These are phyloP conservation scores for Dicranocentrus wangi DNA, from an alignment of 2,888 invertebrate genomes.

Conservation along the genomic window DNA sequence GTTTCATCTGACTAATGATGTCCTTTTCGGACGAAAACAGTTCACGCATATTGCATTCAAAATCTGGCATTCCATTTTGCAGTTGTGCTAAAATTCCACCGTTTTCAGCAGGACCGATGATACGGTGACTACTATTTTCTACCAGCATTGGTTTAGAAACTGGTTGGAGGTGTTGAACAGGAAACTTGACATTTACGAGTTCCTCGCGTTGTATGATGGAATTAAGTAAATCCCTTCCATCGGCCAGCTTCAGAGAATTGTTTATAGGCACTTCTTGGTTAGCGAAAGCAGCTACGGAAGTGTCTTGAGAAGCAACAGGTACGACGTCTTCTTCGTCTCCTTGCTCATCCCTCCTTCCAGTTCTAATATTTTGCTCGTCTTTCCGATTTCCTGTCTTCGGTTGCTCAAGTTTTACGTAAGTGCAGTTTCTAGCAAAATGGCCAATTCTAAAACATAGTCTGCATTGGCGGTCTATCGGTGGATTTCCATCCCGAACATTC, in stretches of 20 bases:
- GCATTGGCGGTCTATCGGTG: constrained; percentile 78
- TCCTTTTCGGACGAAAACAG: not conserved
- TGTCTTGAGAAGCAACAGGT: too few species aligned
- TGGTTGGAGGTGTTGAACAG: too few species aligned
- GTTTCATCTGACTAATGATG: too few species aligned
- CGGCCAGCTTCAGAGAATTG: not conserved
- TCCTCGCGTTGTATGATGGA: too few species aligned
- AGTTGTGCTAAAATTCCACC: not conserved
- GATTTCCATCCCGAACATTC: constrained; percentile 75
- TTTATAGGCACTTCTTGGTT: too few species aligned
- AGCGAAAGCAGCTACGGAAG: too few species aligned
- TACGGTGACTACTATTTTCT: too few species aligned
- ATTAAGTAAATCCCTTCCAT: not conserved
- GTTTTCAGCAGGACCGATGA: not conserved
- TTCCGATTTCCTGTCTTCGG: not conserved
- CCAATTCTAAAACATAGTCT: constrained; percentile 78
- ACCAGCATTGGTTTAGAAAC: too few species aligned
- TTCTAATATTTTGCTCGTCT: too few species aligned
- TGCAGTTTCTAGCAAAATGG: constrained; percentile 77
- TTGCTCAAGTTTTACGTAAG: constrained; percentile 68
- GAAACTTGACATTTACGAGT: too few species aligned
- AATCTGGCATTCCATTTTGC: not conserved
- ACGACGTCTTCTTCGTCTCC: not conserved
- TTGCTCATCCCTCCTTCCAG: not conserved
- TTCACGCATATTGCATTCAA: not conserved